Percentiles rank a stretch among this genome's conserved stretches.
Evolutionary conservation across 2,888 invertebrate genomes (phyloP).

Genomic region (Caenorhabditis sp.): DNA sequence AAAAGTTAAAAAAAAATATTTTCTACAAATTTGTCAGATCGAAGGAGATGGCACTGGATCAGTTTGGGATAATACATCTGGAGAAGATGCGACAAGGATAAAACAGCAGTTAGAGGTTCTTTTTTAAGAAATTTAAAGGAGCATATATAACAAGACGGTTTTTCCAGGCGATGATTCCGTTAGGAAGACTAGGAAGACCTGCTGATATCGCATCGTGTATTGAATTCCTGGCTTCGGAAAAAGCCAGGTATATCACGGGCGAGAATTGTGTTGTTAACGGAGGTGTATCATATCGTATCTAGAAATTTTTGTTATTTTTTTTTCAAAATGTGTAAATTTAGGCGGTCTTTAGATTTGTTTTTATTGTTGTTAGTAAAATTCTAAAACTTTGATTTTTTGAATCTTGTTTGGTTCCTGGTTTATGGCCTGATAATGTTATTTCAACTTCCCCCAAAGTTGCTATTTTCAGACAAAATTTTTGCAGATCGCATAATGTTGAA

Average conservation of each 20-base stretch:
- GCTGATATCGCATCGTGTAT: conserved; percentile 55
- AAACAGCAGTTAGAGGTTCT: conserved; percentile 32
- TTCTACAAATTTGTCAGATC: conserved; percentile 12
- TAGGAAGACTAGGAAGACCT: conserved; percentile 56
- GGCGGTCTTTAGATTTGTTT: not conserved
- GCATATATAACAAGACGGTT: too few species aligned
- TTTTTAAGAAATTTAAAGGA: too few species aligned
- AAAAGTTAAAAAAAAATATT: not conserved
- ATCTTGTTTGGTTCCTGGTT: not conserved
- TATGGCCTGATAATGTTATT: conserved; percentile 7
- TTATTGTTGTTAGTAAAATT: not conserved
- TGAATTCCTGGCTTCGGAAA: conserved; percentile 58
- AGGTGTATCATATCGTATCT: conserved; percentile 61
- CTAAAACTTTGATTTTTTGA: not conserved
- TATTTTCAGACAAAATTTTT: not conserved
- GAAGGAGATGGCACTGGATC: conserved; percentile 57
- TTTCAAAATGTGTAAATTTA: not conserved
- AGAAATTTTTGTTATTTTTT: conserved; percentile 2
- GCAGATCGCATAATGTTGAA: conserved; percentile 13
- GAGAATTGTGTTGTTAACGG: conserved; percentile 61
- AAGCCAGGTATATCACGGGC: conserved; percentile 60
- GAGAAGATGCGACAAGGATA: conserved; percentile 31
- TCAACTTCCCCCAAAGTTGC: conserved; percentile 2
- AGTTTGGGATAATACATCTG: conserved; percentile 52
- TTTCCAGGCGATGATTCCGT: conserved; percentile 55